Evolutionary conservation across 2,797 vertebrate genomes (phyloP).

Genomic region (Philypnodon macrostomus): DNA sequence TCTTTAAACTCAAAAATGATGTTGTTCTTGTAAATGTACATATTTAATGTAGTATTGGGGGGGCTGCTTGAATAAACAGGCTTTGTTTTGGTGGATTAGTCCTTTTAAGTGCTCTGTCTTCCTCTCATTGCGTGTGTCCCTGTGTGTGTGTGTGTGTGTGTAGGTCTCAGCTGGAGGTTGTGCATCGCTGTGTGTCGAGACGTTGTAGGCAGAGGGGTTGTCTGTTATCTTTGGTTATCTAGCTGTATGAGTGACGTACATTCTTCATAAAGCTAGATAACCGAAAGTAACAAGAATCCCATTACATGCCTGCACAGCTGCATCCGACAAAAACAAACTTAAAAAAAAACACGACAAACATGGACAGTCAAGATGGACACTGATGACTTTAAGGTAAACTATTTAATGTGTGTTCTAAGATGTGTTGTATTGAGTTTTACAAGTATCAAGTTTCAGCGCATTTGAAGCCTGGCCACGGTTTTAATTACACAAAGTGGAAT

Average conservation of each 20-base stretch:
- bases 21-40: slow-evolving; percentile 38
- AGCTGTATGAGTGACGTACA: slow-evolving; percentile 95
- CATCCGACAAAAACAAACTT: neutral
- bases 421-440: slow-evolving; percentile 45
- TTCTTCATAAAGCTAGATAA: slow-evolving; percentile 93
- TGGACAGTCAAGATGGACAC: slow-evolving; percentile 25
- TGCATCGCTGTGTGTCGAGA: neutral
- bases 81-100: slow-evolving; percentile 37
- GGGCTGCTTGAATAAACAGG: slow-evolving; percentile 26
- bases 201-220: slow-evolving; percentile 78
- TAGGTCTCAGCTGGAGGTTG: slow-evolving; percentile 6
- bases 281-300: slow-evolving; percentile 95
- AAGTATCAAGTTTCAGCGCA: too few species aligned
- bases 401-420: too few species aligned
- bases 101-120: slow-evolving; percentile 32
- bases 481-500: too few species aligned
- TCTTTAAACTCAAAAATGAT: slow-evolving; percentile 44
- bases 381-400: slow-evolving; percentile 58
- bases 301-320: slow-evolving; percentile 70
- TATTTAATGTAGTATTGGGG: slow-evolving; percentile 9
- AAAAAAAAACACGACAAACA: slow-evolving; percentile 5
- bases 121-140: too few species aligned
- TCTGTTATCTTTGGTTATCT: slow-evolving; percentile 95
- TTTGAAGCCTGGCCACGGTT: too few species aligned
- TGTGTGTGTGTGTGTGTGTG: too few species aligned